Conservation (phyloP, 2,888 invertebrate genomes). For the Ochropleura plecta region DNA sequence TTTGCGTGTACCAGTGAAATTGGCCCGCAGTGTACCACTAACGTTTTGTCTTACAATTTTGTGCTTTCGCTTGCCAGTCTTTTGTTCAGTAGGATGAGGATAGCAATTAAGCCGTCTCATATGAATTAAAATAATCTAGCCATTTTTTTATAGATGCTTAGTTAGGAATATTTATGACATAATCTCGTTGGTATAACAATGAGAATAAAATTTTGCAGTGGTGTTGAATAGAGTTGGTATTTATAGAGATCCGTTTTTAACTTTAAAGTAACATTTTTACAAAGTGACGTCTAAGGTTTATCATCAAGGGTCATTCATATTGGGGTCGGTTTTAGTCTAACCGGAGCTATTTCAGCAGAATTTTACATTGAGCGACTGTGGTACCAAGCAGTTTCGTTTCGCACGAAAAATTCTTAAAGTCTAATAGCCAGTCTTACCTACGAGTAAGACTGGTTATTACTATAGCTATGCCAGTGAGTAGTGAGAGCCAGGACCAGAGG, state of each 20-base stretch:
- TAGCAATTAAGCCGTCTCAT: slow-evolving; percentile 66
- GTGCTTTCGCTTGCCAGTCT: slow-evolving; percentile 44
- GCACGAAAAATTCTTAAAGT: no score
- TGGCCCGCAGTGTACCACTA: slow-evolving; percentile 52
- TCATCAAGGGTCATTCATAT: no score
- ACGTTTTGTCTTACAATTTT: slow-evolving; percentile 58
- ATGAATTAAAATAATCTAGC: slow-evolving; percentile 63
- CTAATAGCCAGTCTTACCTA: no score
- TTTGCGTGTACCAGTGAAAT: slow-evolving; percentile 54
- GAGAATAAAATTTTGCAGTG: neutral
- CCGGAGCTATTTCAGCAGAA: no score
- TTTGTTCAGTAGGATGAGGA: slow-evolving; percentile 53
- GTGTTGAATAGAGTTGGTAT: neutral
- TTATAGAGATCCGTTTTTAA: neutral
- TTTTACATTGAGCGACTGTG: no score
- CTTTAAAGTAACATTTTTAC: neutral
- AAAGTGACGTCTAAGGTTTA: no score
- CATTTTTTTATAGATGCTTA: slow-evolving; percentile 39
- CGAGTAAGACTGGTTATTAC: no score
- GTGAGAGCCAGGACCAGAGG: no score
- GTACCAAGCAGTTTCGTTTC: no score
- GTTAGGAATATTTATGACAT: slow-evolving; percentile 21
- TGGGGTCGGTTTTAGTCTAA: no score
- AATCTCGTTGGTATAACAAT: slow-evolving; percentile 29
- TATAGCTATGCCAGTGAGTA: no score